Conservation (phyloP, 2,797 vertebrate genomes). For the Podarcis siculus region DNA sequence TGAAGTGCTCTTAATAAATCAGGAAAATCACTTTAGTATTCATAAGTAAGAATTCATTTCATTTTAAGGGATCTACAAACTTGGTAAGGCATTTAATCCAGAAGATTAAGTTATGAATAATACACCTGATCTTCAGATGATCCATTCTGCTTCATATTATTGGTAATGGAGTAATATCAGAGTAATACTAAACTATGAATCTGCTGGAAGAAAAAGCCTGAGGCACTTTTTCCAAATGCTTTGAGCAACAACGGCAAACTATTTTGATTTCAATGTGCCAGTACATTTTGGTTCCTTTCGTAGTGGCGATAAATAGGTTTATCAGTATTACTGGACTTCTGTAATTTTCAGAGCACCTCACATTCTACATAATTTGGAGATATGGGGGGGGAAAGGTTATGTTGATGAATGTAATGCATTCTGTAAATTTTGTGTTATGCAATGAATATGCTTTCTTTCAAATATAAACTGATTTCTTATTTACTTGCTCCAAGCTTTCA, state of each 20-base stretch:
- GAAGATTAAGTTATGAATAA: not conserved
- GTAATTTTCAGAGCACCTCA: not conserved
- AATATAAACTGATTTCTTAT: not conserved
- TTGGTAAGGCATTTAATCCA: not conserved
- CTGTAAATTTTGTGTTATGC: not conserved
- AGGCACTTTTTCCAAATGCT: not conserved
- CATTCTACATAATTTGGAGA: not conserved
- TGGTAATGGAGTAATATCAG: not conserved
- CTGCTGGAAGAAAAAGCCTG: not conserved
- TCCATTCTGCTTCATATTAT: not conserved
- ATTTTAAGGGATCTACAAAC: not conserved
- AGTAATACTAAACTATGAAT: not conserved
- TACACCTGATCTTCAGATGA: not conserved
- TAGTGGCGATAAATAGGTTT: not conserved
- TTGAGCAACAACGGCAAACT: not conserved
- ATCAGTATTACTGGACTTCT: conserved; percentile 11
- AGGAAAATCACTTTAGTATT: not conserved
- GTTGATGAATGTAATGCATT: not conserved
- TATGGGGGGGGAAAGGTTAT: not conserved
- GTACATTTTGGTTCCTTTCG: not conserved
- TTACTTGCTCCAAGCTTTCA: not conserved
- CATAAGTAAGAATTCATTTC: not conserved
- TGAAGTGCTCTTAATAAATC: not conserved
- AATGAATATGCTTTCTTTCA: not conserved
- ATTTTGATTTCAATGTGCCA: not conserved